Evolutionary conservation across 2,888 invertebrate genomes (phyloP), one percentile per base, ranked within the genome.

Genomic region (Oscheius onirici): DNA sequence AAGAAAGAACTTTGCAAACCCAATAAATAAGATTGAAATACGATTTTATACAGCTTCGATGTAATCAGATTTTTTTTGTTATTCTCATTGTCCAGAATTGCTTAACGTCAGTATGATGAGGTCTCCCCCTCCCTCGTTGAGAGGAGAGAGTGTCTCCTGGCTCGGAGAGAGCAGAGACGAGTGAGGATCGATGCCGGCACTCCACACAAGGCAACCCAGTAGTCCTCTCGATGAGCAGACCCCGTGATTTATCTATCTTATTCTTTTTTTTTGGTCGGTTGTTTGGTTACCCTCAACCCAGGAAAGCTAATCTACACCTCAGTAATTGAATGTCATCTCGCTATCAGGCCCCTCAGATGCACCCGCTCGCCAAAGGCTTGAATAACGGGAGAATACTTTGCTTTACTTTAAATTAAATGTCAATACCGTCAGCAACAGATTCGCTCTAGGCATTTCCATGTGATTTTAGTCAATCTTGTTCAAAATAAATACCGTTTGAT

Each of bases 121-220:
- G 40, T 17, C 34, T 34, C 34, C 8, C 34, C 34, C 34, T 34
- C 34, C 34, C 34, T 34, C 34, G 34, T 34, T 8, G 34, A 34
- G 34, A 34, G 46, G 63, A 20, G 63, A 63, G 49, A 26, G 63
- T 22, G 63, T 63, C 46, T 26, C n/a, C n/a, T 6, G 17, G 54
- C 20, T 15, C 2, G 34, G 54, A 55, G 54, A n/a, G 54, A 8
- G 58, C 58, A 63, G 63, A 46, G 63, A 34, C 34, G 49, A 17
- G 28, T 13, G 49, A 49, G 49, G 63, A 63, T 49, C 49, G 63
- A 63, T 63, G 49, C 15, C 41, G 63, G 49, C 63, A 49, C 63
- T 63, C 63, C 63, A 63, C 63, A 63, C 63, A 63, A 63, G 63
- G 63, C 63, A 49, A 63, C 63, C 63, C 49, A 63, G 63, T 63